Evolutionary conservation across 2,888 invertebrate species (phyloP), one percentile per base, ranked within the genome.

Genomic region (Tinea semifulvella): DNA sequence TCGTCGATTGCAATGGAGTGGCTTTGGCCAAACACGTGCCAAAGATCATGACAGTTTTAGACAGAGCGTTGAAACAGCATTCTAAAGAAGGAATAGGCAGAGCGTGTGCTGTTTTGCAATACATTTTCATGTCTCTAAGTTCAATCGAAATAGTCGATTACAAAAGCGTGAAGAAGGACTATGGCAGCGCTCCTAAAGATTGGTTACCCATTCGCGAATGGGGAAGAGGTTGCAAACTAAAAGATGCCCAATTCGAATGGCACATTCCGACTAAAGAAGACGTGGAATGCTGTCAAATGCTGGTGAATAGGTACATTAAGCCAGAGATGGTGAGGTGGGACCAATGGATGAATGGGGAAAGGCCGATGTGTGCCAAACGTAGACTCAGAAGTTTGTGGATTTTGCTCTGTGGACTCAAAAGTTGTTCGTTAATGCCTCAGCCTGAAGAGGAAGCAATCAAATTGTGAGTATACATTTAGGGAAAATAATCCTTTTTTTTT

Each of bases 121-220:
- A 86, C 48, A 67, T 88, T 1, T 68, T 87, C 55, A 59, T 69
- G 50, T 79, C 87, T 44, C 57, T 94, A 18, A 86, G 88, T 0
- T 79, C 73, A 16, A 76, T 88, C 1, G 84, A 85, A 50, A 82
- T 89, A 8, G 70, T 80, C 31, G 87, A 90, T 59, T 84, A 85
- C 72, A 70, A 84, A 53, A 88, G 88, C 60, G 80, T 84, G 1
- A 66, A 83, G 0, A 69, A 79, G 14, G 83, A 87, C 49, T 88
- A 86, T 54, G 85, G 86, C 14, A 74, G 79, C 27, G 87, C 88
- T 0, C 79, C 90, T 0, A 79, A 86, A 47, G 86, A 89, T 46
- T 88, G 88, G 73, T 75, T 92, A 36, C 87, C 91, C 7, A 82
- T 93, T 16, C 82, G 86, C 16, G 89, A 93, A 52, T 97, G 96